Evolutionary conservation across 2,113 vertebrate species (phyloP), one percentile per base, ranked within the genome.

Genomic region (Ramphastos sulfuratus): DNA sequence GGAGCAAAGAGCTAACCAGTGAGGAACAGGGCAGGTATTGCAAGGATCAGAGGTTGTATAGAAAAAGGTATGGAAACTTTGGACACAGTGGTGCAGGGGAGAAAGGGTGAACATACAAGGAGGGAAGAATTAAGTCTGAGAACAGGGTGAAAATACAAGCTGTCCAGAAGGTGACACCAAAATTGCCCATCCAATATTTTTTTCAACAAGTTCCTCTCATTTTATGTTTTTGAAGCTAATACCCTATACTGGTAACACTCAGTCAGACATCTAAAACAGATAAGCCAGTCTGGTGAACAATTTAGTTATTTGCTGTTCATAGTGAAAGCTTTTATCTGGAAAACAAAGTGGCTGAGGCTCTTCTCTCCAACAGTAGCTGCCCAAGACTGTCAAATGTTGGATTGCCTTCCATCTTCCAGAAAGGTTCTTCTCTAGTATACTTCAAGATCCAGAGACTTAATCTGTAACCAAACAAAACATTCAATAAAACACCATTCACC

Each of bases 81-180:
- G 31, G 31, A 61, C 31, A 50, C 3, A 61, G 33, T 0, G 1
- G 14, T 31, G 28, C 14, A 46, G 18, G 17, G 6, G 8, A 86
- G 25, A 70, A 82, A 55, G 15, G 4, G 20, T 2, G 1, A 59
- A 33, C 13, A n/a, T 17, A 54, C 15, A 73, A 39, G 16, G 12
- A 63, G 5, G 1, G 3, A 42, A 20, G 12, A 78, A 78, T 27
- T 1, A 55, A 2, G 1, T 4, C 6, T 9, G 13, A 82, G 14
- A 82, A 81, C 13, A 48, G 5, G 3, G 21, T 6, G 9, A 5
- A 27, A 50, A 52, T 81, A 55, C 6, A n/a, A 35, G 5, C 30
- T 48, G 11, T 24, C 37, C 27, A 33, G 55, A 60, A 69, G 3
- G 10, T 77, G 48, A 56, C 30, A 59, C 6, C 17, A 59, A 78